These are phyloP conservation scores for Epinephelus malabaricus DNA, from an alignment of 2,797 vertebrate genomes.

Conservation along the genomic window DNA sequence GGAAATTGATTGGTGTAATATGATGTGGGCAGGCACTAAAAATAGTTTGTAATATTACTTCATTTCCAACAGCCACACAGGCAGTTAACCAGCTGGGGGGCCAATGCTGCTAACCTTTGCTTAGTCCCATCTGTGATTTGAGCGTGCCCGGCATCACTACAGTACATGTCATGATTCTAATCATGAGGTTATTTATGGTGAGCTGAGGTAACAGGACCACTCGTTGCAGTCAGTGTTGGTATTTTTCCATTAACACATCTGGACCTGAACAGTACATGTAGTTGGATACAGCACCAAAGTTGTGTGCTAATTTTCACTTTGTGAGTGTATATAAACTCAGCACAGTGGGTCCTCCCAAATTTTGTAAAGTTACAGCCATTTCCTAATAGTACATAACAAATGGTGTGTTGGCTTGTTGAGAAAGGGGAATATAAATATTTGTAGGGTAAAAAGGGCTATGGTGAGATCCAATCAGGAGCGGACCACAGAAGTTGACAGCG, in stretches of 20 bases:
- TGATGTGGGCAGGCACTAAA: conserved; percentile 10
- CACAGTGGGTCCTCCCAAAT: background rate
- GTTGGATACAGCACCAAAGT: background rate
- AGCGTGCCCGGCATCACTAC: conserved; percentile 1
- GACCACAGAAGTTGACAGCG: background rate
- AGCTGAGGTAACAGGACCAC: conserved; percentile 8
- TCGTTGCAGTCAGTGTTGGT: background rate
- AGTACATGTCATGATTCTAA: conserved; percentile 25
- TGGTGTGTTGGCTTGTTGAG: background rate
- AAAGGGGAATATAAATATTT: background rate
- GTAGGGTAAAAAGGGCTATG: background rate
- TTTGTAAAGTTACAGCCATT: background rate
- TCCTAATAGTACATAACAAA: background rate
- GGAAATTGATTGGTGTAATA: conserved; percentile 5
- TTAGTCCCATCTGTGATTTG: conserved; percentile 29
- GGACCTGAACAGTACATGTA: background rate
- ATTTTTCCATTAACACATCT: background rate
- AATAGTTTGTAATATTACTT: conserved; percentile 32
- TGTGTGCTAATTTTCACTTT: background rate
- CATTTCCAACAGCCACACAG: conserved; percentile 22
- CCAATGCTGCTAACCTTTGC: background rate
- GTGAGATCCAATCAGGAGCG: background rate
- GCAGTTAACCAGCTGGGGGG: conserved; percentile 16
- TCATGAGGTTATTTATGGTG: background rate
- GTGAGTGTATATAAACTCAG: background rate